Conservation (phyloP, 2,113 vertebrate species). For the Greenwoodochromis staneri region DNA sequence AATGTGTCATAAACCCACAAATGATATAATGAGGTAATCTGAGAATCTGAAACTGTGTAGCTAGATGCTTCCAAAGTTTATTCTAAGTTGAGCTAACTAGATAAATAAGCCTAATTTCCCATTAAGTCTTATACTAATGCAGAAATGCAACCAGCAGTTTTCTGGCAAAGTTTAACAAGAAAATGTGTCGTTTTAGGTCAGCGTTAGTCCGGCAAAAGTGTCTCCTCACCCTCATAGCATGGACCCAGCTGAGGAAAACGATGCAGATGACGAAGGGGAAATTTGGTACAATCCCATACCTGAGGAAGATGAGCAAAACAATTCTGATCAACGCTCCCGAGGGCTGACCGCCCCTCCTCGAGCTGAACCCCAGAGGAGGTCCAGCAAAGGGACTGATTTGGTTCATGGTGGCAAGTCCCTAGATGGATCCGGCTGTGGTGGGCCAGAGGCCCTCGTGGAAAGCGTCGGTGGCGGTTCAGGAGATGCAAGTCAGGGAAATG, state of each 20-base stretch:
- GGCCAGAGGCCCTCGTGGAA: slow-evolving; percentile 40
- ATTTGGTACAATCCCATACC: slow-evolving; percentile 99
- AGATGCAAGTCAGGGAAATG: slow-evolving; percentile 55
- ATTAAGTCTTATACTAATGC: background rate
- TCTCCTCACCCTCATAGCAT: slow-evolving; percentile 16
- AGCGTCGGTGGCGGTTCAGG: background rate
- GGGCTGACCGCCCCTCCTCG: slow-evolving; percentile 38
- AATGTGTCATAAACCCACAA: background rate
- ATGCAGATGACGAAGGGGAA: slow-evolving; percentile 93
- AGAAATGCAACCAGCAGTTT: background rate
- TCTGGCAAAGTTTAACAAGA: background rate
- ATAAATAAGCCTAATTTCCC: background rate
- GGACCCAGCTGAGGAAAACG: slow-evolving; percentile 83
- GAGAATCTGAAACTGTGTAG: background rate
- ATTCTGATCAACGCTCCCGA: background rate
- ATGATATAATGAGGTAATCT: background rate
- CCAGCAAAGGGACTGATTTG: slow-evolving; percentile 37
- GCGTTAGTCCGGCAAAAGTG: slow-evolving; percentile 2
- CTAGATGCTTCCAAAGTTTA: background rate
- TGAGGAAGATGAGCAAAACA: slow-evolving; percentile 81
- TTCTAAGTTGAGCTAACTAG: background rate
- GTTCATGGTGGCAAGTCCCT: slow-evolving; percentile 4
- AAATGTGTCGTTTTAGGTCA: slow-evolving; percentile 1
- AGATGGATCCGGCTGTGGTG: background rate
- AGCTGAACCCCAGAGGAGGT: slow-evolving; percentile 41